These are phyloP conservation scores for Metacarcinus magister DNA, from an alignment of 2,888 invertebrate species.

Conservation along the genomic window DNA sequence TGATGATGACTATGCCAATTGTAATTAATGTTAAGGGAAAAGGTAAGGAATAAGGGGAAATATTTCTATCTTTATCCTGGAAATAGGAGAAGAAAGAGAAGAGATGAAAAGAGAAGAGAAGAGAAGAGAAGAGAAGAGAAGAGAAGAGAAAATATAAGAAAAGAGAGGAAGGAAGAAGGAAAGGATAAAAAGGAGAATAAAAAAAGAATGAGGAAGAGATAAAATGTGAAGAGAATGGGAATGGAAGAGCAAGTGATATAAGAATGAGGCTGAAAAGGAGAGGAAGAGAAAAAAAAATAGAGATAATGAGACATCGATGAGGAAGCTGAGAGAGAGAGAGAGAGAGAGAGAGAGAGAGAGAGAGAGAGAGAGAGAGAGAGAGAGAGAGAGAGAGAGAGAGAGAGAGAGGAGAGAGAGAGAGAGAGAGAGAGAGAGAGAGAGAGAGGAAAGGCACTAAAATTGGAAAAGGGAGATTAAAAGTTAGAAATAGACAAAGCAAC, in stretches of 20 bases:
- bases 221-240: neutral
- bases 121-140: neutral
- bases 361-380: constrained; percentile 69
- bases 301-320: neutral
- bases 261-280: neutral
- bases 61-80: neutral
- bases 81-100: neutral
- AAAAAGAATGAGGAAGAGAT: neutral
- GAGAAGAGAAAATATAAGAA: neutral
- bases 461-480: too few species aligned
- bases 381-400: constrained; percentile 69
- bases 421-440: neutral
- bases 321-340: constrained; percentile 60
- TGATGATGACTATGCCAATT: too few species aligned
- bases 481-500: too few species aligned
- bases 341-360: constrained; percentile 64
- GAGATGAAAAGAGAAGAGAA: neutral
- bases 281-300: constrained; percentile 3
- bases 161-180: neutral
- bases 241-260: neutral
- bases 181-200: neutral
- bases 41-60: too few species aligned
- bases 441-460: too few species aligned
- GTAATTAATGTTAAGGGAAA: too few species aligned
- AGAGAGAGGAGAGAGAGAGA: constrained; percentile 47